These are phyloP conservation scores for Chydorus sphaericus DNA, from an alignment of 2,888 invertebrate genomes.

Conservation along the genomic window DNA sequence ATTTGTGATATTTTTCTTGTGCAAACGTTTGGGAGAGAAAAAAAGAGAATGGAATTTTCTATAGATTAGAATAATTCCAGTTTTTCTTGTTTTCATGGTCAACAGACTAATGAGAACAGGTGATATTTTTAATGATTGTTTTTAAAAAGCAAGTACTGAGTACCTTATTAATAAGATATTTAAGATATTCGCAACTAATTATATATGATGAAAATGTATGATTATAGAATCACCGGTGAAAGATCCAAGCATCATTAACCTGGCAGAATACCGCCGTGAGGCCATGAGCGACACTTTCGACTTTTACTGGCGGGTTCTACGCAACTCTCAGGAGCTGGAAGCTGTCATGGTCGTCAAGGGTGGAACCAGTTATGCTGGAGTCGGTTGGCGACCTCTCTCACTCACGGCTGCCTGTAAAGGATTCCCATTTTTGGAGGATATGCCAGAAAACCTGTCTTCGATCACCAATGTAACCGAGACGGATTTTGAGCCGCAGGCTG, in stretches of 20 bases:
- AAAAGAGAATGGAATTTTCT: too few species aligned
- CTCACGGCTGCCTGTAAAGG: slow-evolving; percentile 57
- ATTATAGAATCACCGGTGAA: slow-evolving; percentile 57
- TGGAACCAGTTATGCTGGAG: slow-evolving; percentile 67
- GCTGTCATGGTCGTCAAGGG: slow-evolving; percentile 66
- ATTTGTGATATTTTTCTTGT: too few species aligned
- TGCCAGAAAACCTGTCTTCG: neutral
- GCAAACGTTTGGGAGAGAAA: too few species aligned
- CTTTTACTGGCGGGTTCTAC: slow-evolving; percentile 71
- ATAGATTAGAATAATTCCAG: too few species aligned
- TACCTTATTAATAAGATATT: too few species aligned
- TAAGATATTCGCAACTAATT: too few species aligned
- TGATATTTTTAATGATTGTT: too few species aligned
- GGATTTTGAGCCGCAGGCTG: slow-evolving; percentile 31
- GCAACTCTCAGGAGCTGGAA: slow-evolving; percentile 73
- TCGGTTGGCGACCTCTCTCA: slow-evolving; percentile 74
- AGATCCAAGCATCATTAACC: slow-evolving; percentile 48
- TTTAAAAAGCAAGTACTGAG: too few species aligned
- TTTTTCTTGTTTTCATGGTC: too few species aligned
- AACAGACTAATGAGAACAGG: too few species aligned
- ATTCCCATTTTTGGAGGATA: slow-evolving; percentile 39
- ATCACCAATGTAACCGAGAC: slow-evolving; percentile 17
- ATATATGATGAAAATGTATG: slow-evolving; percentile 20
- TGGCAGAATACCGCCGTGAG: slow-evolving; percentile 50
- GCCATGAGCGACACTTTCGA: slow-evolving; percentile 57